Base-by-base conservation (phyloP, 2,113 vertebrate genomes). In the Capreolus pygargus region DNA sequence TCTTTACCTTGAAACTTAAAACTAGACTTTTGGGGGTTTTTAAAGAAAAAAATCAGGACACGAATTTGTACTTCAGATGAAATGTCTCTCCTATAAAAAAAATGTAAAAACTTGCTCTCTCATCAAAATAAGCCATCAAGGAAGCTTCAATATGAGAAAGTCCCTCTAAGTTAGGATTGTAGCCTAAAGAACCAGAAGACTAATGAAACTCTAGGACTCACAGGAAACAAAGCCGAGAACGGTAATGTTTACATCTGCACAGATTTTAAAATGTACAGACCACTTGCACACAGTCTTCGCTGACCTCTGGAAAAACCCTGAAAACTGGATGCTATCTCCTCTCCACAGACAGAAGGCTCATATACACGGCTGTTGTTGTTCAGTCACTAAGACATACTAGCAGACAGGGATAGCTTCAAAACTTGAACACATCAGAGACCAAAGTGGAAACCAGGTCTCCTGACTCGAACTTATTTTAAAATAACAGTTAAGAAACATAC, bases 1-100 rank as follows among this genome's bases (percentile, higher is more conserved):
- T 91, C 33, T 93, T 95, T 88, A 76, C 21, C 89, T 76, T 70
- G 54, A 98, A 97, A 97, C 67, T 76, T 95, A 94, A 97, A 94
- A 95, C 88, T 84, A 85, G 52, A 64, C 47, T 92, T 95, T 83
- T 78, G n/a, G 64, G 9, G 7, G 79, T 97, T 89, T 61, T n/a
- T 39, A 1, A 74, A 52, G 86, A 92, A 92, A 91, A 90, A 98
- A 91, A 74, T 82, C 13, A 55, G 70, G 70, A 86, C 21, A 97
- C n/a, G 54, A 74, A 94, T 43, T 52, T 90, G 64, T 89, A 89
- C 74, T 89, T 92, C 74, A 85, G 61, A 89, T 94, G 78, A 92
- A 93, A 81, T 97, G 70, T 89, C 58, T 95, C 94, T 96, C 14
- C 91, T 93, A 91, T 15, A 54, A 84, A n/a, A 70, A 36, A 96